Conservation (phyloP, 2,888 invertebrate genomes). For the Cataglyphis albicans region DNA sequence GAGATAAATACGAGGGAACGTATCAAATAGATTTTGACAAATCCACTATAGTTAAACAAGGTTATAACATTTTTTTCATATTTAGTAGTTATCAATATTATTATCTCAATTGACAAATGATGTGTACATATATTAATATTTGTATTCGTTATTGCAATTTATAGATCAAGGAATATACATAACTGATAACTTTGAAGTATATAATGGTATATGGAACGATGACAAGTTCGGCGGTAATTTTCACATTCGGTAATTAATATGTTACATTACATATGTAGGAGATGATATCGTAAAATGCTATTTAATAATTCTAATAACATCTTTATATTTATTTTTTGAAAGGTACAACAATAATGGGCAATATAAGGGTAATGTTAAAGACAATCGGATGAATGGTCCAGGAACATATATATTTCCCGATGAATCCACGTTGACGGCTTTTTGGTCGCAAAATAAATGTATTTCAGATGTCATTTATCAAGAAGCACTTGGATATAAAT, state of each 20-base stretch:
- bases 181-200: slow-evolving; percentile 88
- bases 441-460: slow-evolving; percentile 87
- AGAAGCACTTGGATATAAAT: slow-evolving; percentile 87
- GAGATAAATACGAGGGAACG: slow-evolving; percentile 88
- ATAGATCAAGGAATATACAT: slow-evolving; percentile 87
- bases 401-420: slow-evolving; percentile 88
- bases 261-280: neutral
- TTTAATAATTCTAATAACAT: slow-evolving; percentile 5
- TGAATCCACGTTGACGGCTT: slow-evolving; percentile 86
- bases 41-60: slow-evolving; percentile 86
- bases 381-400: slow-evolving; percentile 86
- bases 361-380: slow-evolving; percentile 86
- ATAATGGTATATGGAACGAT: slow-evolving; percentile 87
- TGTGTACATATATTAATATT: neutral
- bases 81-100: neutral
- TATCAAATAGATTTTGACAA: slow-evolving; percentile 88
- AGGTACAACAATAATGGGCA: slow-evolving; percentile 86
- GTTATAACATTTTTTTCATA: slow-evolving; percentile 76
- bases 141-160: slow-evolving; percentile 1
- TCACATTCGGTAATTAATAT: slow-evolving; percentile 61
- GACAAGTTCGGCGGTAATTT: slow-evolving; percentile 86
- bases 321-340: neutral
- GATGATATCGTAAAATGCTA: slow-evolving; percentile 2
- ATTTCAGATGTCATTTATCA: slow-evolving; percentile 84
- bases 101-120: neutral